phyloP scores from a whole-genome alignment of 2,113 vertebrate species.

The Rousettus leschenaultii region DNA sequence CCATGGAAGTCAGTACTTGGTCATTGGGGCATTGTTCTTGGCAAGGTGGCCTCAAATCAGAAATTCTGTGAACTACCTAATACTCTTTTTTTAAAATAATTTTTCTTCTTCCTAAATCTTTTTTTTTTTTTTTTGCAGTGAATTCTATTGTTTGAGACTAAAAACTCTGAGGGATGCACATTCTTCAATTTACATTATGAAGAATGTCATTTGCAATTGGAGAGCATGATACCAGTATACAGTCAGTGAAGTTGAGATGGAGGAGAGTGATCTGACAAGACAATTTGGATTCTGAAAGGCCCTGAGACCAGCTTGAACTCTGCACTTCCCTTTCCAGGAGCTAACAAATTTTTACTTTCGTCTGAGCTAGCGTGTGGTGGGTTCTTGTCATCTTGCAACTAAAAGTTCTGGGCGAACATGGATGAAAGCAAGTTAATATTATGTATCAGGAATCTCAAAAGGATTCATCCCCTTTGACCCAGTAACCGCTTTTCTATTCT shows the following conservation, averaged over 20 bases:
- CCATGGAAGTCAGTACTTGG: not conserved
- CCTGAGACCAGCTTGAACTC: not conserved
- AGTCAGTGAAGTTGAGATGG: not conserved
- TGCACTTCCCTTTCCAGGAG: not conserved
- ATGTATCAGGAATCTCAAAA: not conserved
- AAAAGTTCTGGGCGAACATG: not conserved
- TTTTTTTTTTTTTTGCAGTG: not conserved
- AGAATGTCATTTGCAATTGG: not conserved
- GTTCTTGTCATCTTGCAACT: not conserved
- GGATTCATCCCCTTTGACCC: not conserved
- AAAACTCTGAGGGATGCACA: not conserved
- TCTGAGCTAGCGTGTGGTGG: not conserved
- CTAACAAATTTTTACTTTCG: not conserved
- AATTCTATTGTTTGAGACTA: not conserved
- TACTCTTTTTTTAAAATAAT: not conserved
- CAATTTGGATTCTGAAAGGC: not conserved
- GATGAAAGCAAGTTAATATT: not conserved
- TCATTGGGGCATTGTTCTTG: not conserved
- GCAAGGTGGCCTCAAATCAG: not conserved
- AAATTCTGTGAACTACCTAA: not conserved
- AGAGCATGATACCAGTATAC: not conserved
- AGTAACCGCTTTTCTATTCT: not conserved
- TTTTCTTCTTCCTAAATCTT: not conserved
- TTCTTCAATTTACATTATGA: not conserved
- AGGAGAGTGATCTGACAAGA: not conserved